Evolutionary conservation across 2,888 invertebrate genomes (phyloP).

Genomic region (Eulithis testata): DNA sequence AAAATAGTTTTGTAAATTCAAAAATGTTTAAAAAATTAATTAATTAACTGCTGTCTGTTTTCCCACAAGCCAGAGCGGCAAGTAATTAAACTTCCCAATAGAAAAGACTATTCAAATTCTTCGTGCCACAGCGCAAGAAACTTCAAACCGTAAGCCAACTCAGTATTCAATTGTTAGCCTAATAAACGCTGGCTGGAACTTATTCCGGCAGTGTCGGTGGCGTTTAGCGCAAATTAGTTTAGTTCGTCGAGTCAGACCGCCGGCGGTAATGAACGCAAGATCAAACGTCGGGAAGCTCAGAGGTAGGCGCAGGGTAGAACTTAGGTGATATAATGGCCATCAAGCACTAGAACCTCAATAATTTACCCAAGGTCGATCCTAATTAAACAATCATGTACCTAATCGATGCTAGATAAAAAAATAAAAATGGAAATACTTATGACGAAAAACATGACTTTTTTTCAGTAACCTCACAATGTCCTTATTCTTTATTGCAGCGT

Average conservation of each 20-base stretch:
- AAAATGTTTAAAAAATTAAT: not conserved
- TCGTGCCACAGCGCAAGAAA: constrained; percentile 38
- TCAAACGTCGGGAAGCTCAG: constrained; percentile 44
- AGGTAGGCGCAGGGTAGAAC: constrained; percentile 20
- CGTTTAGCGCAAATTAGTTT: constrained; percentile 69
- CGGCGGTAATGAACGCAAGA: constrained; percentile 59
- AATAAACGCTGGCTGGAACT: constrained; percentile 51
- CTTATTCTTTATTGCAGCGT: too few species aligned
- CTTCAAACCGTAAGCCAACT: constrained; percentile 42
- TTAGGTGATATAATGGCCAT: not conserved
- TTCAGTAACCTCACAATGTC: too few species aligned
- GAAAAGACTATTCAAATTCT: constrained; percentile 34
- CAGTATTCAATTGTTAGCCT: constrained; percentile 56
- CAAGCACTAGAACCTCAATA: too few species aligned
- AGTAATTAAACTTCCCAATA: constrained; percentile 27
- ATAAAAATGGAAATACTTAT: too few species aligned
- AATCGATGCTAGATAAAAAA: too few species aligned
- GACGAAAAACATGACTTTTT: too few species aligned
- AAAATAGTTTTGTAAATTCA: not conserved
- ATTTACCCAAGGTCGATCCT: too few species aligned
- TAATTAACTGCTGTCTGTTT: not conserved
- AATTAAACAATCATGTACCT: too few species aligned
- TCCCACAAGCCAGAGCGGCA: constrained; percentile 3
- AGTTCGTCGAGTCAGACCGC: constrained; percentile 58
- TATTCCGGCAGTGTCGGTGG: constrained; percentile 55